phyloP scores from a whole-genome alignment of 2,113 vertebrate species.

The Siphamia tubifer region DNA sequence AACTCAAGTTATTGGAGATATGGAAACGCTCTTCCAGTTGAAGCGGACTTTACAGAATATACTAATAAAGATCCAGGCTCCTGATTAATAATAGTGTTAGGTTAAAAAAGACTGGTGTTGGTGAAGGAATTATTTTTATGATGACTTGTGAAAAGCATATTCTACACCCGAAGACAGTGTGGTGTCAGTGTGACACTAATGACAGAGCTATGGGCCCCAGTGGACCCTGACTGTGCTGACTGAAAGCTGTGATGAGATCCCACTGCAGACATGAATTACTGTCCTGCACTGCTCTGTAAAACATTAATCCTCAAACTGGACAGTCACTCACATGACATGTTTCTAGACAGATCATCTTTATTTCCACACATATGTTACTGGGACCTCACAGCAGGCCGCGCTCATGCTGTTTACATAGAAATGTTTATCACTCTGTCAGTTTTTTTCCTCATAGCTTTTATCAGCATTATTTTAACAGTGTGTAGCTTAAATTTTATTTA shows the following conservation, averaged over 20 bases:
- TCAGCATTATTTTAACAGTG: no score
- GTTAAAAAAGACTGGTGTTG: background rate
- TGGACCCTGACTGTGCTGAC: conserved; percentile 50
- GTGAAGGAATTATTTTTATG: background rate
- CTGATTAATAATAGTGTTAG: background rate
- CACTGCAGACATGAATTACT: conserved; percentile 37
- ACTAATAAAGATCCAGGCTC: background rate
- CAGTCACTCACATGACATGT: conserved; percentile 8
- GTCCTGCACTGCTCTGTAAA: conserved; percentile 18
- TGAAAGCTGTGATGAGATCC: conserved; percentile 31
- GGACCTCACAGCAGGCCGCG: no score
- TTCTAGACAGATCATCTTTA: background rate
- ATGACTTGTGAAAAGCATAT: conserved; percentile 6
- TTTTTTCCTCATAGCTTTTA: no score
- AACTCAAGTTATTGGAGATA: no score
- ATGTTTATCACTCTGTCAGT: no score
- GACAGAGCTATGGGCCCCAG: conserved; percentile 37
- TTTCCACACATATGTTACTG: no score
- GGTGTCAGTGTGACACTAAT: conserved; percentile 12
- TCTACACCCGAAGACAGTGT: background rate
- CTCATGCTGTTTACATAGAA: no score
- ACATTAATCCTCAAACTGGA: conserved; percentile 35
- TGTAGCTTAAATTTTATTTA: no score
- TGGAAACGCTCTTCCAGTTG: no score
- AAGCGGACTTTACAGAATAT: no score